phyloP scores from a whole-genome alignment of 1,140 invertebrate genomes.

The Drosophila auraria region DNA sequence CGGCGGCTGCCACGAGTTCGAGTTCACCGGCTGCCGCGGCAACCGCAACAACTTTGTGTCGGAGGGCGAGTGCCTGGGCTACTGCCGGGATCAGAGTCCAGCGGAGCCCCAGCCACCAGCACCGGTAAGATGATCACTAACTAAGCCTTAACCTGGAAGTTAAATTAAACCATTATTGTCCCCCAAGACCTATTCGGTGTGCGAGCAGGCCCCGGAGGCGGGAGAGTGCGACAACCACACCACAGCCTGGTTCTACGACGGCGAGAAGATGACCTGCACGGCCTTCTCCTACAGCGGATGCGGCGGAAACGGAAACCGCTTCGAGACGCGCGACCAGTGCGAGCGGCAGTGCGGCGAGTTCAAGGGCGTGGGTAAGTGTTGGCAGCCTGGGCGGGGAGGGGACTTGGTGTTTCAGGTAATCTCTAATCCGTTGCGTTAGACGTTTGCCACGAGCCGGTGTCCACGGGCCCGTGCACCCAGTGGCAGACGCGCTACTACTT shows the following conservation, averaged over 20 bases:
- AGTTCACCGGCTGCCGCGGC: slow-evolving; percentile 90
- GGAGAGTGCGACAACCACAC: slow-evolving; percentile 90
- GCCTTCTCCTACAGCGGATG: slow-evolving; percentile 93
- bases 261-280: slow-evolving; percentile 87
- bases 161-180: no score
- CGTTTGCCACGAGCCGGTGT: slow-evolving; percentile 87
- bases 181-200: slow-evolving; percentile 85
- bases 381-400: neutral
- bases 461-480: slow-evolving; percentile 89
- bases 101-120: slow-evolving; percentile 51
- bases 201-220: slow-evolving; percentile 87
- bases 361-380: slow-evolving; percentile 88
- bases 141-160: no score
- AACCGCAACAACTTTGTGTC: slow-evolving; percentile 94
- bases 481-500: slow-evolving; percentile 89
- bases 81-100: slow-evolving; percentile 87
- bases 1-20: slow-evolving; percentile 89
- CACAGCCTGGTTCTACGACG: slow-evolving; percentile 92
- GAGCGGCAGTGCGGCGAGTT: slow-evolving; percentile 91
- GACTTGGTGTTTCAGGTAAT: slow-evolving; percentile 10
- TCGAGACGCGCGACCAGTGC: slow-evolving; percentile 92
- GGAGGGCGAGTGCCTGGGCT: slow-evolving; percentile 93
- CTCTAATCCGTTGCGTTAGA: slow-evolving; percentile 85
- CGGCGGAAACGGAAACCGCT: slow-evolving; percentile 93
- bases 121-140: slow-evolving; percentile 41